Conservation (phyloP, 2,888 invertebrate species). For the Spodoptera littoralis region DNA sequence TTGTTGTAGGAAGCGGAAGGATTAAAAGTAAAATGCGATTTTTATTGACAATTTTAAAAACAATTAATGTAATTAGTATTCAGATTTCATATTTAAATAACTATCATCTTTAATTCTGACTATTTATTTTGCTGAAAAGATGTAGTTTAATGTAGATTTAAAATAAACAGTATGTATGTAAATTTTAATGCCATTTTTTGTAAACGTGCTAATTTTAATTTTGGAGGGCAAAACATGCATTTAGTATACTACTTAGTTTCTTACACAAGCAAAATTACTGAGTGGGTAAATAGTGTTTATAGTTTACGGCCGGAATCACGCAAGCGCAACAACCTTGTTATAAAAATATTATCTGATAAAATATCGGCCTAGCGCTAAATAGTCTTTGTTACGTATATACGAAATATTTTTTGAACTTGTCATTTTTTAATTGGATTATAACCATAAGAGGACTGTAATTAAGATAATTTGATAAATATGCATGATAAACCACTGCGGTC, state of each 20-base stretch:
- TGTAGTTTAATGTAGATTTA: too few relatives aligned
- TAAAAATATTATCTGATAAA: conserved; percentile 58
- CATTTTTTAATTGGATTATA: conserved; percentile 14
- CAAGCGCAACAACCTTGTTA: conserved; percentile 65
- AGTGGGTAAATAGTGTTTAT: conserved; percentile 42
- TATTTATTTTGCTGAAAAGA: too few relatives aligned
- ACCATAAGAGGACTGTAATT: conserved; percentile 10
- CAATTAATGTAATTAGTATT: too few relatives aligned
- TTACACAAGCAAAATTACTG: conserved; percentile 40
- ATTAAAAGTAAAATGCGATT: background rate
- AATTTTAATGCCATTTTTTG: conserved; percentile 2
- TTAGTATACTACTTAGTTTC: conserved; percentile 15
- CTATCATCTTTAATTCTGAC: too few relatives aligned
- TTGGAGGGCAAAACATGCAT: conserved; percentile 27
- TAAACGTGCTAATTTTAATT: conserved; percentile 4
- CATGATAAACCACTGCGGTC: conserved; percentile 18
- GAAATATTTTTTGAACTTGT: conserved; percentile 11
- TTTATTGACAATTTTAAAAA: too few relatives aligned
- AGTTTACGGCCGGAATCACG: conserved; percentile 62
- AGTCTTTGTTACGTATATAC: conserved; percentile 30
- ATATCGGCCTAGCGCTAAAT: conserved; percentile 48
- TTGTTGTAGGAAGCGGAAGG: conserved; percentile 24
- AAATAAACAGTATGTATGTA: too few relatives aligned
- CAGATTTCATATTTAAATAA: too few relatives aligned
- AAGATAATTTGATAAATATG: conserved; percentile 26